Evolutionary conservation across 2,797 vertebrate species (phyloP).

Genomic region (Poeciliopsis gracilis): DNA sequence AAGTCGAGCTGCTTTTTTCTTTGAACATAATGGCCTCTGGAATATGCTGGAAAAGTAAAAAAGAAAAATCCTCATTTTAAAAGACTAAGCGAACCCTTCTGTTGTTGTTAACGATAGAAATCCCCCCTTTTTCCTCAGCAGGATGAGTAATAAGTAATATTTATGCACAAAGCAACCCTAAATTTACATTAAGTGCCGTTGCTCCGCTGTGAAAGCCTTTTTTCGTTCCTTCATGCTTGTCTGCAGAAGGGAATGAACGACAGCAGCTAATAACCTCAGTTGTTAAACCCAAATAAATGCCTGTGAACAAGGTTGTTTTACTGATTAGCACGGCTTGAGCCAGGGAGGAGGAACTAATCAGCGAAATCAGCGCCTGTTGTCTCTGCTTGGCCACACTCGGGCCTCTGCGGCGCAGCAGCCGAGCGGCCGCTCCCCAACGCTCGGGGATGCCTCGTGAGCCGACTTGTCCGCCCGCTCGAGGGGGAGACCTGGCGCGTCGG

Average conservation of each 20-base stretch:
- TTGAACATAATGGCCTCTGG: conserved; percentile 10
- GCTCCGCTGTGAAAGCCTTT: conserved; percentile 17
- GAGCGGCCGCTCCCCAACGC: conserved; percentile 33
- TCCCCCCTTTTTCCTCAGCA: conserved; percentile 15
- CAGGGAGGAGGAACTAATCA: conserved; percentile 62
- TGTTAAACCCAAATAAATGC: conserved; percentile 37
- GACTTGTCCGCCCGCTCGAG: conserved; percentile 24
- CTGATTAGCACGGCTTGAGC: conserved; percentile 58
- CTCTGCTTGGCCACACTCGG: conserved; percentile 59
- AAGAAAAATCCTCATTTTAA: conserved; percentile 20
- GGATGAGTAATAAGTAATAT: conserved; percentile 35
- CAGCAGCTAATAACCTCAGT: conserved; percentile 45
- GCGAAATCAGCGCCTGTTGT: conserved; percentile 62
- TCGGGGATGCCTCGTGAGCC: conserved; percentile 34
- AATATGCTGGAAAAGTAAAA: conserved; percentile 22
- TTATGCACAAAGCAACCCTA: conserved; percentile 37
- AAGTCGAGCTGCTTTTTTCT: background rate
- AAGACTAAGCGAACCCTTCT: conserved; percentile 32
- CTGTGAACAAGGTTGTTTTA: conserved; percentile 56
- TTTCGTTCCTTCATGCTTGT: conserved; percentile 4
- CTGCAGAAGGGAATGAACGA: conserved; percentile 24
- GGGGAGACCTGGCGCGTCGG: conserved; percentile 40
- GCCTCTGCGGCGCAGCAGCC: conserved; percentile 52
- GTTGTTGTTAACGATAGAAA: conserved; percentile 30
- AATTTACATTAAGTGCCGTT: conserved; percentile 22